phyloP scores from a whole-genome alignment of 2,888 invertebrate genomes.

The Troilus luridus region DNA sequence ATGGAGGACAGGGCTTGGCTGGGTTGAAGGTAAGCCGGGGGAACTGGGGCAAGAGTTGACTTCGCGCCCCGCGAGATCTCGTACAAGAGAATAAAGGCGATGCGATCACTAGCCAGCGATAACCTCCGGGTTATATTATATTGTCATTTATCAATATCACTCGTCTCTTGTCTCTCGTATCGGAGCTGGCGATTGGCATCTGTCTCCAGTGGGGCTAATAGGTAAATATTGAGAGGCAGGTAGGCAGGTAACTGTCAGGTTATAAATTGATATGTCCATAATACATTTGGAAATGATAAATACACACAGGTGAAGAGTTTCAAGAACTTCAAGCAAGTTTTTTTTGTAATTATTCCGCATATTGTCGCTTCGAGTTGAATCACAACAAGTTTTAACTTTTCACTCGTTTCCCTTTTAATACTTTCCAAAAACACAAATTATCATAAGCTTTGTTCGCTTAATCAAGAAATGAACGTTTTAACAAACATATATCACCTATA shows the following conservation, averaged over 20 bases:
- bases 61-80: neutral
- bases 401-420: too few relatives aligned
- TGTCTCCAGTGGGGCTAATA: neutral
- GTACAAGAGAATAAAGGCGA: neutral
- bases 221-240: neutral
- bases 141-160: constrained; percentile 18
- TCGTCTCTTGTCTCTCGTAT: neutral
- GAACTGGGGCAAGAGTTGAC: neutral
- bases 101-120: neutral
- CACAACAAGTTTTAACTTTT: too few relatives aligned
- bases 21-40: neutral
- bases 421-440: too few relatives aligned
- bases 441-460: too few relatives aligned
- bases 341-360: too few relatives aligned
- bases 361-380: too few relatives aligned
- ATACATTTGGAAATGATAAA: neutral
- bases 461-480: too few relatives aligned
- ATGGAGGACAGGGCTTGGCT: constrained; percentile 24
- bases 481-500: too few relatives aligned
- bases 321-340: too few relatives aligned
- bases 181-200: neutral
- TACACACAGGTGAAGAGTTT: neutral
- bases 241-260: neutral
- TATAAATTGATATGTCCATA: neutral
- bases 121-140: constrained; percentile 25